Percentiles rank a stretch among this genome's conserved stretches.
phyloP scores from a whole-genome alignment of 2,797 vertebrate species.

The Todus mexicanus region DNA sequence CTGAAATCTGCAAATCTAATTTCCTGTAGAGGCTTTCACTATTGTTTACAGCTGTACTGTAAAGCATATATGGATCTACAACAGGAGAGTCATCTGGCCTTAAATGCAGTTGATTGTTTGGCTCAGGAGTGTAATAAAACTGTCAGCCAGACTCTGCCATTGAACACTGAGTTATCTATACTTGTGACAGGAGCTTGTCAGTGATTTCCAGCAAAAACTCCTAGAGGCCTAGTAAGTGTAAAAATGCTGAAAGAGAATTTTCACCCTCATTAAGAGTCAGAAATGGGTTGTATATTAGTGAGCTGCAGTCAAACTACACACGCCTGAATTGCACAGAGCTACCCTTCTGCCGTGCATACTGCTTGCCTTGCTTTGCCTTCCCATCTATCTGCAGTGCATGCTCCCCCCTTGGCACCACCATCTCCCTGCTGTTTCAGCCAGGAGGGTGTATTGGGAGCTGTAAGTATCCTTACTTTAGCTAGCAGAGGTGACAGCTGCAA shows the following conservation, averaged over 20 bases:
- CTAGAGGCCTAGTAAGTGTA: constrained; percentile 18
- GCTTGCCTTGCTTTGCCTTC: neutral
- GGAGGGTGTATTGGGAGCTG: neutral
- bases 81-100: constrained; percentile 42
- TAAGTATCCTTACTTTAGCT: neutral
- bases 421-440: neutral
- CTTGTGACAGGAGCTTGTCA: neutral
- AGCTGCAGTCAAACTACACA: neutral
- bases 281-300: neutral
- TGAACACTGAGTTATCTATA: constrained; percentile 2
- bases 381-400: neutral
- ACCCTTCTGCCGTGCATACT: neutral
- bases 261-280: neutral
- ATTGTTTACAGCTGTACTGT: constrained; percentile 46
- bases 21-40: constrained; percentile 27
- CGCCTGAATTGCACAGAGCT: neutral
- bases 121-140: constrained; percentile 38
- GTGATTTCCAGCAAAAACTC: constrained; percentile 31
- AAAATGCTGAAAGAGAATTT: constrained; percentile 13
- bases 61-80: constrained; percentile 9
- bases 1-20: constrained; percentile 56
- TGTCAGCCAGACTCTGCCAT: constrained; percentile 32
- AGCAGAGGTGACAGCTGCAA: neutral
- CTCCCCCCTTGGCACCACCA: neutral
- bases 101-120: constrained; percentile 4